phyloP scores from a whole-genome alignment of 2,888 invertebrate genomes.

The Volucella bombylans region DNA sequence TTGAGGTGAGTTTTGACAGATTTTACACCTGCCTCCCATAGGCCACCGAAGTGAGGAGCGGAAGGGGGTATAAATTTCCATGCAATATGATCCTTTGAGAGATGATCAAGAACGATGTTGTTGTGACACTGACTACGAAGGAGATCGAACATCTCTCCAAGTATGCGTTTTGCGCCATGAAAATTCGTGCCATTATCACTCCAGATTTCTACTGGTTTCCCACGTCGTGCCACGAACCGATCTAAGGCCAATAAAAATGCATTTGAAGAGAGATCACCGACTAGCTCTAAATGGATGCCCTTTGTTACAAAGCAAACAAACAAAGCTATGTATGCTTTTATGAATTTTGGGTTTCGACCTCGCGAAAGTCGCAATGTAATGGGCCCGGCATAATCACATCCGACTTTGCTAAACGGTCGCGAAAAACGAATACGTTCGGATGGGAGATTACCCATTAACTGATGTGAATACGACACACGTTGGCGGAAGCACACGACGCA shows the following conservation, averaged over 20 bases:
- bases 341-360: not conserved
- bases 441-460: too few relatives aligned
- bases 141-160: not conserved
- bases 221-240: not conserved
- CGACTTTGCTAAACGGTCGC: not conserved
- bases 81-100: not conserved
- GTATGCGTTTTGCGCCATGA: not conserved
- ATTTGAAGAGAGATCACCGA: too few relatives aligned
- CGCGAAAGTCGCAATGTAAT: not conserved
- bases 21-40: not conserved
- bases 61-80: too few relatives aligned
- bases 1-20: constrained; percentile 6
- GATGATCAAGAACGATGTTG: constrained; percentile 4
- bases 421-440: not conserved
- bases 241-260: not conserved
- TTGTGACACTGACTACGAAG: constrained; percentile 7
- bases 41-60: too few relatives aligned
- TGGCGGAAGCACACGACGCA: not conserved
- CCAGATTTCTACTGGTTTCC: not conserved
- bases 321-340: not conserved
- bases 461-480: not conserved
- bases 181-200: not conserved
- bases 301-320: too few relatives aligned
- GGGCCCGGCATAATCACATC: not conserved
- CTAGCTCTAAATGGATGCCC: too few relatives aligned